phyloP scores from a whole-genome alignment of 2,797 vertebrate genomes.

The Monodelphis domestica region DNA sequence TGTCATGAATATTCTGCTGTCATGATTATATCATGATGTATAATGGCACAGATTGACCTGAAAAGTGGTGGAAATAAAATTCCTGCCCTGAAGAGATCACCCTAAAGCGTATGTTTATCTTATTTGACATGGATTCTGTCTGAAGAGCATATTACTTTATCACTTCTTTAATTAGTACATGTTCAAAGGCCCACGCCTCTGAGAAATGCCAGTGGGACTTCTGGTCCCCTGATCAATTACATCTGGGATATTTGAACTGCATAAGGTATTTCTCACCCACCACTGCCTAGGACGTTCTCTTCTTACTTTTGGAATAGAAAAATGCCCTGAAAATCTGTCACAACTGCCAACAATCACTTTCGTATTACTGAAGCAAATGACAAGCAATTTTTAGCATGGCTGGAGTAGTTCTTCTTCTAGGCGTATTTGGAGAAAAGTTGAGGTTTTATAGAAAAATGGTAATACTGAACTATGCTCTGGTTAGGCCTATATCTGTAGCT shows the following conservation, averaged over 20 bases:
- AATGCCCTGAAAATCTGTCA: conserved; percentile 50
- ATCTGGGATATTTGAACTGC: conserved; percentile 47
- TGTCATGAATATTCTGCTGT: conserved; percentile 47
- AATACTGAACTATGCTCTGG: neutral
- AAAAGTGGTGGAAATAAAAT: conserved; percentile 59
- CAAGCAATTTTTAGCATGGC: conserved; percentile 15
- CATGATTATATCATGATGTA: conserved; percentile 4
- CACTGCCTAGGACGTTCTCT: conserved; percentile 24
- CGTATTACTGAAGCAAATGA: conserved; percentile 36
- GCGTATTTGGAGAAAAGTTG: neutral
- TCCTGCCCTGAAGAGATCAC: conserved; percentile 48
- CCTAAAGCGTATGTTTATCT: conserved; percentile 41
- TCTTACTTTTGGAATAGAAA: conserved; percentile 49
- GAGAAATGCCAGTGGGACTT: neutral
- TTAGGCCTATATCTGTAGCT: no score
- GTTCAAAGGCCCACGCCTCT: neutral
- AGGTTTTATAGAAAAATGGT: neutral
- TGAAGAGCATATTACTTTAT: conserved; percentile 28
- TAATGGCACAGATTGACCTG: conserved; percentile 42
- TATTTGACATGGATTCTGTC: conserved; percentile 53
- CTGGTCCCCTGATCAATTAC: conserved; percentile 26
- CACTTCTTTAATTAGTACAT: conserved; percentile 48
- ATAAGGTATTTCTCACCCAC: conserved; percentile 7
- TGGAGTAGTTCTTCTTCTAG: neutral
- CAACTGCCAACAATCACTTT: conserved; percentile 43